Evolutionary conservation across 2,888 invertebrate genomes (phyloP).

Genomic region (Clitarchus hookeri): DNA sequence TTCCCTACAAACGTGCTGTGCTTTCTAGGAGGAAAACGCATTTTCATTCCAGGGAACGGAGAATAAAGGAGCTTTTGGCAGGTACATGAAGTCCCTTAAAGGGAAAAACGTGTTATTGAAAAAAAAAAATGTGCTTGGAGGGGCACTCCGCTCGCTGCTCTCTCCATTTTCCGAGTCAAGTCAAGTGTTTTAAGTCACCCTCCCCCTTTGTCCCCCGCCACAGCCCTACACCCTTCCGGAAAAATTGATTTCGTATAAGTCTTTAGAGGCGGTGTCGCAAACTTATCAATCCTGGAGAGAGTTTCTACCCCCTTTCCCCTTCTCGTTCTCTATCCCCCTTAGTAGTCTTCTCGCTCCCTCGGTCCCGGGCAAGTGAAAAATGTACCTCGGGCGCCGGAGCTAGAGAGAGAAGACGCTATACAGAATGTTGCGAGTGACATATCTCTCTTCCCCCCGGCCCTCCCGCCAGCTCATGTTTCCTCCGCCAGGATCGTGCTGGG

Average conservation of each 20-base stretch:
- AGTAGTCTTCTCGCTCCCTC: not conserved
- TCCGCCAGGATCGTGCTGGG: too few relatives aligned
- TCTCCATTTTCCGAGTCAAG: slow-evolving; percentile 11
- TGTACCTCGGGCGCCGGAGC: not conserved
- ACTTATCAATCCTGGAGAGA: slow-evolving; percentile 14
- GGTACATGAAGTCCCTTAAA: not conserved
- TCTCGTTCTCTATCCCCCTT: not conserved
- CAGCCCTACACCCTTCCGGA: not conserved
- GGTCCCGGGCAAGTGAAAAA: not conserved
- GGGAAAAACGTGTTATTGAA: slow-evolving; percentile 6
- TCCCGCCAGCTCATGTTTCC: not conserved
- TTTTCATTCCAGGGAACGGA: not conserved
- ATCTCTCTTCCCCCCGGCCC: not conserved
- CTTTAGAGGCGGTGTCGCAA: slow-evolving; percentile 14
- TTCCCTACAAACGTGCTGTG: too few relatives aligned
- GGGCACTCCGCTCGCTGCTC: not conserved
- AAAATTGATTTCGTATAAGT: slow-evolving; percentile 14
- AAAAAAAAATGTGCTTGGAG: not conserved
- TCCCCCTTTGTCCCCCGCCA: not conserved
- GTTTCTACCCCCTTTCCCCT: not conserved
- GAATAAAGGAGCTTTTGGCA: not conserved
- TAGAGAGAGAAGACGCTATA: not conserved
- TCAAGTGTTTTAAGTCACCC: slow-evolving; percentile 14
- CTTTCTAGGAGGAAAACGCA: not conserved
- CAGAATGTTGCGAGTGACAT: not conserved